Conservation (phyloP, 2,113 vertebrate species). For the Protobothrops mucrosquamatus region DNA sequence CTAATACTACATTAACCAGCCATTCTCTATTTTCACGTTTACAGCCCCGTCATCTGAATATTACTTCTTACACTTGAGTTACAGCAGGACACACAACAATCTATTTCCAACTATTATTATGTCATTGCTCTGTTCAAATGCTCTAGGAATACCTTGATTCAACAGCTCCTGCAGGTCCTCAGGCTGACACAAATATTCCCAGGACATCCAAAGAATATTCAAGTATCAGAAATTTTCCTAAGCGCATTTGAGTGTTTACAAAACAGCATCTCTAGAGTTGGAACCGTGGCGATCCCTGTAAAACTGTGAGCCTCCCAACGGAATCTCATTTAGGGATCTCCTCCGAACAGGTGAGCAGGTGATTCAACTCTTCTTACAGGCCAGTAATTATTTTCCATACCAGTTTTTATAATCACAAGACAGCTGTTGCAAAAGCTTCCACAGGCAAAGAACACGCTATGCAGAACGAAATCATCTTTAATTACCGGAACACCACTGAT, state of each 20-base stretch:
- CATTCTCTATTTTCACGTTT: neutral
- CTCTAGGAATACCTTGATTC: conserved; percentile 52
- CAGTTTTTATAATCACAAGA: conserved; percentile 49
- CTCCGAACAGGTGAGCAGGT: conserved; percentile 40
- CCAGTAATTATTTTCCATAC: conserved; percentile 46
- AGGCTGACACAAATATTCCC: conserved; percentile 28
- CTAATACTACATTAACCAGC: neutral
- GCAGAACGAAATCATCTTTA: neutral
- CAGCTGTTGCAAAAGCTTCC: conserved; percentile 43
- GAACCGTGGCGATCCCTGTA: neutral
- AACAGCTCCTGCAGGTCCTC: conserved; percentile 1
- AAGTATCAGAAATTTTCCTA: conserved; percentile 6
- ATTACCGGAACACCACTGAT: neutral
- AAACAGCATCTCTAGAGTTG: neutral
- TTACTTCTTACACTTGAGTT: neutral
- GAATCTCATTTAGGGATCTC: neutral
- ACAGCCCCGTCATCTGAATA: neutral
- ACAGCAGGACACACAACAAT: conserved; percentile 1
- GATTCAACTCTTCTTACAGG: conserved; percentile 26
- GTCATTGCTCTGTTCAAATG: conserved; percentile 18
- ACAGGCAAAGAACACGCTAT: neutral
- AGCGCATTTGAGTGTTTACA: conserved; percentile 10
- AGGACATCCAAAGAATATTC: neutral
- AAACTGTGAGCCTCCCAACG: neutral
- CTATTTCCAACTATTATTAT: neutral